A percentile compares a stretch with the other conserved stretches of the same genome.
phyloP scores from a whole-genome alignment of 2,797 vertebrate genomes.

The Rousettus madagascariensis region DNA sequence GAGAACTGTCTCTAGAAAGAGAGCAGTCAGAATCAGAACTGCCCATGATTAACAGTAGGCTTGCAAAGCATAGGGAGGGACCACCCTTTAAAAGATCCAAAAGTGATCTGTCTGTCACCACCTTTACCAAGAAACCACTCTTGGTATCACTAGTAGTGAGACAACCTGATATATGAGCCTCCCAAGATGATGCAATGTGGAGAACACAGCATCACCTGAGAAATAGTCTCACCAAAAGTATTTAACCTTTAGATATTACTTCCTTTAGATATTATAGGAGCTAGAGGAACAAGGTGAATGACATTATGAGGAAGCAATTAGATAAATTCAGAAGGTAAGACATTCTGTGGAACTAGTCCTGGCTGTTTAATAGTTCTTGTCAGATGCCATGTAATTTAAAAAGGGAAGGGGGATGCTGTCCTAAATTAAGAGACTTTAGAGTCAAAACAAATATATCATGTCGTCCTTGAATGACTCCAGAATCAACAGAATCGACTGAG shows the following conservation, averaged over 20 bases:
- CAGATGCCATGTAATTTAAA: background rate
- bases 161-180: background rate
- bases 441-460: background rate
- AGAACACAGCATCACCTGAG: background rate
- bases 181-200: background rate
- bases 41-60: background rate
- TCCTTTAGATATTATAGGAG: background rate
- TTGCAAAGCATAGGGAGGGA: slow-evolving; percentile 7
- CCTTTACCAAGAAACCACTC: slow-evolving; percentile 50
- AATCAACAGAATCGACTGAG: background rate
- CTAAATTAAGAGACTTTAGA: background rate
- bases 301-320: background rate
- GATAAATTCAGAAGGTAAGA: background rate
- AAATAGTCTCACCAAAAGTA: slow-evolving; percentile 34
- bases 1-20: background rate
- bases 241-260: background rate
- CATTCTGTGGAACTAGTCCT: background rate
- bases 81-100: background rate
- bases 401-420: background rate
- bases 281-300: background rate
- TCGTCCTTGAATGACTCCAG: background rate
- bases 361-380: background rate
- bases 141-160: background rate
- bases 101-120: background rate
- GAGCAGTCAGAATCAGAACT: background rate